Evolutionary conservation across 1,140 invertebrate genomes (phyloP).

Genomic region (Drosophila busckii): DNA sequence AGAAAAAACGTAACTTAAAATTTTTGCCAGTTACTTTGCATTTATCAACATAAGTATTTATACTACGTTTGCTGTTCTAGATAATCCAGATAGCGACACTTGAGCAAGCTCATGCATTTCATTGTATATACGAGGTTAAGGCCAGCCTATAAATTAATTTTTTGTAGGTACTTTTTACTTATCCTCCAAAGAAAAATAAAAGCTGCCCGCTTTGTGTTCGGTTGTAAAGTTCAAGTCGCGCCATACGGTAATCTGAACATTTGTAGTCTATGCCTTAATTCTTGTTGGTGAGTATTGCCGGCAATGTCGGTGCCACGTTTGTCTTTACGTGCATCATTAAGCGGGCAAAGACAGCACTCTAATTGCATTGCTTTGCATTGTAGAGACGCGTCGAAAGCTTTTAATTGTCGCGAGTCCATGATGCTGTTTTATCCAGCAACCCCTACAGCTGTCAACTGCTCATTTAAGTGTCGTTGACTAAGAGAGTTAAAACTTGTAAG

Average conservation of each 20-base stretch:
- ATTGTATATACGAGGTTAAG: not conserved
- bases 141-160: constrained; percentile 13
- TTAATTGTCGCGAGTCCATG: constrained; percentile 28
- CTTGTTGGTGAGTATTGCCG: constrained; percentile 41
- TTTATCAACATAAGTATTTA: constrained; percentile 66
- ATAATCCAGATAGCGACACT: constrained; percentile 12
- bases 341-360: constrained; percentile 29
- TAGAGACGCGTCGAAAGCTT: constrained; percentile 25
- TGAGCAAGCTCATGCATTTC: too few relatives aligned
- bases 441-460: constrained; percentile 9
- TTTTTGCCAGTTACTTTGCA: constrained; percentile 40
- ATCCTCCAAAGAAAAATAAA: constrained; percentile 12
- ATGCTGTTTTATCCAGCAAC: constrained; percentile 25
- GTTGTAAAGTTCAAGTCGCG: constrained; percentile 55
- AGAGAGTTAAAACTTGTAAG: too few relatives aligned
- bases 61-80: constrained; percentile 45
- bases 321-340: constrained; percentile 13
- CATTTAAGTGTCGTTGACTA: constrained; percentile 7
- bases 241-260: constrained; percentile 54
- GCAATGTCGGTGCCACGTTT: constrained; percentile 13
- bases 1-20: constrained; percentile 39
- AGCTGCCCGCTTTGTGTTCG: constrained; percentile 18
- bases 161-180: not conserved
- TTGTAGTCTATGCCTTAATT: constrained; percentile 61
- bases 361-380: constrained; percentile 66